These are phyloP conservation scores for Clostera curtula DNA, from an alignment of 2,888 invertebrate species.

Conservation along the genomic window DNA sequence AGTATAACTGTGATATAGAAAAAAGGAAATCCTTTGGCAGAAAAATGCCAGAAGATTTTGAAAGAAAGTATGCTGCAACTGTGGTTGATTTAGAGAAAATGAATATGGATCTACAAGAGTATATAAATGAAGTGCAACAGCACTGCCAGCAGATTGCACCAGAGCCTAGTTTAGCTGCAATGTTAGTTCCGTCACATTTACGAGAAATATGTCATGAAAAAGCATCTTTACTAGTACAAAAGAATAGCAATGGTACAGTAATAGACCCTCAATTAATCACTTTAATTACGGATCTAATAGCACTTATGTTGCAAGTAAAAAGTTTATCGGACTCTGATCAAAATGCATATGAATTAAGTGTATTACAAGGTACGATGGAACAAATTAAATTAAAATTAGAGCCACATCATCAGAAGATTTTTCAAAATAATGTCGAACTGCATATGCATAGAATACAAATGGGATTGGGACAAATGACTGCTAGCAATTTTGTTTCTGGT, in stretches of 20 bases:
- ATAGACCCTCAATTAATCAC: conserved; percentile 80
- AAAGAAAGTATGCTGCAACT: conserved; percentile 89
- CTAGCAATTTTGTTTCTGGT: conserved; percentile 38
- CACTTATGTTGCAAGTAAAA: conserved; percentile 92
- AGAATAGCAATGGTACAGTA: conserved; percentile 78
- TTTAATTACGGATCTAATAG: conserved; percentile 90
- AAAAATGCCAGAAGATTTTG: conserved; percentile 89
- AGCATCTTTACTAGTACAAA: conserved; percentile 86
- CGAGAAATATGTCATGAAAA: conserved; percentile 91
- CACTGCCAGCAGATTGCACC: conserved; percentile 91
- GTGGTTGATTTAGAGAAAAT: conserved; percentile 93
- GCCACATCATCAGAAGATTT: conserved; percentile 82
- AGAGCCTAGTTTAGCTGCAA: conserved; percentile 88
- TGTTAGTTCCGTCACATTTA: conserved; percentile 91
- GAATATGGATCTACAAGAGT: conserved; percentile 90
- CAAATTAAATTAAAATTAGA: conserved; percentile 88
- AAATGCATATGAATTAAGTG: conserved; percentile 92
- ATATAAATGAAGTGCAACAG: conserved; percentile 88
- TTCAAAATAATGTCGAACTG: conserved; percentile 92
- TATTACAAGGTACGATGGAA: conserved; percentile 92
- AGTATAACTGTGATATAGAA: conserved; percentile 94
- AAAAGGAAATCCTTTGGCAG: conserved; percentile 87
- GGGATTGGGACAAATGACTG: conserved; percentile 73
- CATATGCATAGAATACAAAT: conserved; percentile 93
- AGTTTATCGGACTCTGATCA: conserved; percentile 84